These are phyloP conservation scores for Xiphophorus hellerii DNA, from an alignment of 2,113 vertebrate genomes.

Conservation along the genomic window DNA sequence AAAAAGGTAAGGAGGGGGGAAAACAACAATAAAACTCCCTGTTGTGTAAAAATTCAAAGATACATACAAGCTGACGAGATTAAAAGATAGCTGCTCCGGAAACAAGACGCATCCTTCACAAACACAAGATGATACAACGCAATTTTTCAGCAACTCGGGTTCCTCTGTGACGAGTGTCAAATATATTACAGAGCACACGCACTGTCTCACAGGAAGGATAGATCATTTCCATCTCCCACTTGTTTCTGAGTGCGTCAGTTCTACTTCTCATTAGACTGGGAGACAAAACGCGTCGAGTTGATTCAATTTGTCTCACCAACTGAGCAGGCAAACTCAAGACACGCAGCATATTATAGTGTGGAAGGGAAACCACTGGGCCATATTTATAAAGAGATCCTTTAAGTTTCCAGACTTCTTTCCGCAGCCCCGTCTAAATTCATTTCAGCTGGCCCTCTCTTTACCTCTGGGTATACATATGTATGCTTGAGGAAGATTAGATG, in stretches of 20 bases:
- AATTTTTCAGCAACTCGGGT: constrained; percentile 32
- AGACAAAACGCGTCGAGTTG: constrained; percentile 27
- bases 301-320: constrained; percentile 63
- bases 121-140: constrained; percentile 12
- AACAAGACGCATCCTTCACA: constrained; percentile 28
- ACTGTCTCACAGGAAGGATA: constrained; percentile 26
- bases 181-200: constrained; percentile 45
- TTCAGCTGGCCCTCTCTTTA: constrained; percentile 44
- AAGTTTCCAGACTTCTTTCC: constrained; percentile 39
- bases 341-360: constrained; percentile 15
- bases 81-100: constrained; percentile 15
- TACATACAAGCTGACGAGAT: constrained; percentile 2
- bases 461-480: constrained; percentile 42
- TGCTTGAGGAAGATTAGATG: constrained; percentile 49
- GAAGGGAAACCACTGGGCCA: constrained; percentile 47
- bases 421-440: constrained; percentile 41
- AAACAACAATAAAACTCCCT: not conserved
- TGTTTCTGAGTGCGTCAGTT: constrained; percentile 41
- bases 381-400: constrained; percentile 19
- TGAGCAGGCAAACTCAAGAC: constrained; percentile 46
- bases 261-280: constrained; percentile 51
- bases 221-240: constrained; percentile 46
- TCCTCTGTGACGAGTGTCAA: constrained; percentile 45
- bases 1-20: not conserved
- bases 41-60: not conserved